A percentile compares a stretch with the other conserved stretches of the same genome.
Conservation (phyloP, 2,113 vertebrate species). For the Anarrhichthys ocellatus region DNA sequence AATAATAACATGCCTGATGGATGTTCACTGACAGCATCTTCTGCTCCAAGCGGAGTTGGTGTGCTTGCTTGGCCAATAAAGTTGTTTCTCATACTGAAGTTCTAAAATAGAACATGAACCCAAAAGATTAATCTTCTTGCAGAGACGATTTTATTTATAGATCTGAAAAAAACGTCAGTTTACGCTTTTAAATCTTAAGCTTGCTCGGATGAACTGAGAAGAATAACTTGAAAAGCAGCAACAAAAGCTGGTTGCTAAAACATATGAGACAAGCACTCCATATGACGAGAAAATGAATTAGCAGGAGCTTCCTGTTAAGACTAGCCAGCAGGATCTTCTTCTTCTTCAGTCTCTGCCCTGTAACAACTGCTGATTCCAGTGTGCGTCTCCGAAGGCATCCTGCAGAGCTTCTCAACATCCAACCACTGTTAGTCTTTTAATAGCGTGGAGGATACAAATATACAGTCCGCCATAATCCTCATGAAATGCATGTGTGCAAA, state of each 20-base stretch:
- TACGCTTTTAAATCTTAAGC: neutral
- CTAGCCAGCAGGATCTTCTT: neutral
- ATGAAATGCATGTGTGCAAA: neutral
- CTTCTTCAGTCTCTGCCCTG: neutral
- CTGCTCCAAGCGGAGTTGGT: neutral
- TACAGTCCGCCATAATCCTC: constrained; percentile 23
- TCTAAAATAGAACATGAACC: constrained; percentile 8
- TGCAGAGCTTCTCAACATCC: constrained; percentile 13
- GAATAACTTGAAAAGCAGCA: constrained; percentile 16
- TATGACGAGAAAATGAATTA: neutral
- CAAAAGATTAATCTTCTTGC: neutral
- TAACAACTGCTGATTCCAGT: neutral
- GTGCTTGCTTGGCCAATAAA: neutral
- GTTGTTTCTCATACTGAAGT: neutral
- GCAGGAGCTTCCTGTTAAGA: neutral
- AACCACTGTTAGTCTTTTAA: constrained; percentile 19
- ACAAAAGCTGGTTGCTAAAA: neutral
- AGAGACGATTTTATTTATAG: constrained; percentile 10
- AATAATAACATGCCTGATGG: neutral
- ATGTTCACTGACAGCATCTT: neutral
- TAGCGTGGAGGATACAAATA: constrained; percentile 13
- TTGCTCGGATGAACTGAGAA: neutral
- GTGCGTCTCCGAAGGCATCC: neutral
- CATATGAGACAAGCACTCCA: neutral
- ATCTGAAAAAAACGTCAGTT: constrained; percentile 1